Evolutionary conservation across 2,113 vertebrate species (phyloP), one percentile per base, ranked within the genome.

Genomic region (Eublepharis macularius): DNA sequence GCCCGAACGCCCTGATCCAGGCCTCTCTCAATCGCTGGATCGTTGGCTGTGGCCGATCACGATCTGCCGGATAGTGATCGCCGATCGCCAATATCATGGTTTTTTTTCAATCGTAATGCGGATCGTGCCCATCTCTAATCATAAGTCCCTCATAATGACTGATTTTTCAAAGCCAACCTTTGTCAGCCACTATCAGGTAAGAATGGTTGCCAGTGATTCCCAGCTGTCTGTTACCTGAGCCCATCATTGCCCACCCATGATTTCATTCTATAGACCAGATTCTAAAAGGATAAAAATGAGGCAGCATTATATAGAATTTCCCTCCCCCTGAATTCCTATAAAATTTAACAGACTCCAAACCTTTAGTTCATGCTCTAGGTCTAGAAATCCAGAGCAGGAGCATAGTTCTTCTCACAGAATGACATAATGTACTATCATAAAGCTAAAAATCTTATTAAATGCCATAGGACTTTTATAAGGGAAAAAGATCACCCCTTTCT

Each of bases 381-480:
- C n/a, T 51, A 77, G 72, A 74, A 66, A 72, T 63, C 41, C 47
- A 87, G 34, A 78, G 51, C 41, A 49, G 2, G 69, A 10, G 60
- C 16, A 77, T 41, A 68, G 6, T 81, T 69, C 47, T 77, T 17
- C 13, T 9, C 60, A 43, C 39, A 81, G 39, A 66, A 69, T 76
- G 24, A 83, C 29, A 63, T 82, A 82, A 68, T 70, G 14, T 70
- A 60, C 63, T 5, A 34, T 26, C n/a, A 60, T 49, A 79, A 76
- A 63, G 57, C 34, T 29, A 83, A 24, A 81, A 87, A 63, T 78
- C 14, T 74, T 82, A 72, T 87, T 80, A 70, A 82, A 45, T 72
- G 78, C 39, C 14, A n/a, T n/a, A 78, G 49, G 29, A 79, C 26
- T 65, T 83, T 79, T 79, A 49, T 9, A 51, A 63, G 68, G 54